Percentiles rank a stretch among this genome's conserved stretches.
These are phyloP conservation scores for Oryzias dopingdopingensis DNA, from an alignment of 2,797 vertebrate species.

Conservation along the genomic window DNA sequence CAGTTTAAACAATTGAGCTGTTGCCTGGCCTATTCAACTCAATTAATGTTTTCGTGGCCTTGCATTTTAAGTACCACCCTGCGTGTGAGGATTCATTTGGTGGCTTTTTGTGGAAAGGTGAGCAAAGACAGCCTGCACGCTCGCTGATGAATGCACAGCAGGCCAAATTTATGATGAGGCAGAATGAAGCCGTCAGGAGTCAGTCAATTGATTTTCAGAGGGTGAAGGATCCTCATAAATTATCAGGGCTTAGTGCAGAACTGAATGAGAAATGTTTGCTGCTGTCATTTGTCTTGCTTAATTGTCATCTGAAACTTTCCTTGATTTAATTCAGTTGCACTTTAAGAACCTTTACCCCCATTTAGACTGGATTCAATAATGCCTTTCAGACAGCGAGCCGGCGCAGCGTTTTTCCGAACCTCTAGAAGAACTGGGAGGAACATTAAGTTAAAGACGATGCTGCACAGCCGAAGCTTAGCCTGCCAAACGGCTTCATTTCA, in stretches of 20 bases:
- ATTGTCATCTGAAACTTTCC: slow-evolving; percentile 27
- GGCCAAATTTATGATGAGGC: slow-evolving; percentile 49
- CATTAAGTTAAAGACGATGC: background rate
- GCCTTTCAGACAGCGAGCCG: background rate
- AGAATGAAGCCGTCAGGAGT: slow-evolving; percentile 39
- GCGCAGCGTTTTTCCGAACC: background rate
- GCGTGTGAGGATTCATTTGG: slow-evolving; percentile 52
- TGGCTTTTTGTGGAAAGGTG: slow-evolving; percentile 66
- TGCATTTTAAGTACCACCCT: slow-evolving; percentile 54
- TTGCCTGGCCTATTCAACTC: slow-evolving; percentile 65
- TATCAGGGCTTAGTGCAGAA: slow-evolving; percentile 20
- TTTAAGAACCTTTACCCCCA: slow-evolving; percentile 3
- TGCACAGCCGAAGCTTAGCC: background rate
- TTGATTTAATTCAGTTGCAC: slow-evolving; percentile 21
- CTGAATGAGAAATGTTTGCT: slow-evolving; percentile 15
- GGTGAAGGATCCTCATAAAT: slow-evolving; percentile 44
- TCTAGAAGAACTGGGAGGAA: background rate
- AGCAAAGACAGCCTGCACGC: slow-evolving; percentile 32
- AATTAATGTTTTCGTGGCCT: slow-evolving; percentile 59
- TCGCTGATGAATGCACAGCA: slow-evolving; percentile 57
- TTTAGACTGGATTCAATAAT: background rate
- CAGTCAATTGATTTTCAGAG: slow-evolving; percentile 55
- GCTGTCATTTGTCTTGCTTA: slow-evolving; percentile 25
- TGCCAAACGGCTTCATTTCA: background rate
- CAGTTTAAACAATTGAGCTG: slow-evolving; percentile 68